phyloP scores from a whole-genome alignment of 2,113 vertebrate species.

The Vulpes vulpes region DNA sequence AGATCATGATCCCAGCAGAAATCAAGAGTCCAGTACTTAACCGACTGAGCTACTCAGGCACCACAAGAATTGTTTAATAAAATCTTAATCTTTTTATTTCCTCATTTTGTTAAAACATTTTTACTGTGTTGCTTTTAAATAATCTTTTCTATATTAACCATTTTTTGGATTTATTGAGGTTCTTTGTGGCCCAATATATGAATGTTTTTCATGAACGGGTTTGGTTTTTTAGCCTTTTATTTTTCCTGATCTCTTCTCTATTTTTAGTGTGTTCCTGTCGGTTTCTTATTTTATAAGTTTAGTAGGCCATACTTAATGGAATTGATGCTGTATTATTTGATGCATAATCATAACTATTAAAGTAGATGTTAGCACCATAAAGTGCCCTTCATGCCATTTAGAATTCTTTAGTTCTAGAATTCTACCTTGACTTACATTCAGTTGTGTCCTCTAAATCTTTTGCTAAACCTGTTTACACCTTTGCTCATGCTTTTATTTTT shows the following conservation, averaged over 20 bases:
- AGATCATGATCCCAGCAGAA: background rate
- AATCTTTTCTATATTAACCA: slow-evolving; percentile 14
- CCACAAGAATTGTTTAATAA: background rate
- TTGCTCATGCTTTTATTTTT: background rate
- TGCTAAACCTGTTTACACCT: background rate
- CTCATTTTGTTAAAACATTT: background rate
- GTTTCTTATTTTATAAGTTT: background rate
- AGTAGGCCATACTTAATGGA: background rate
- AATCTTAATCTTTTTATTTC: slow-evolving; percentile 23
- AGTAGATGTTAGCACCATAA: background rate
- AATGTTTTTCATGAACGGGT: slow-evolving; percentile 1
- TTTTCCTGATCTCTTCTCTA: background rate
- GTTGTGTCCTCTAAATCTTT: background rate
- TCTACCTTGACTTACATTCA: background rate
- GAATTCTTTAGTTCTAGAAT: slow-evolving; percentile 7
- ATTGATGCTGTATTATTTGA: background rate
- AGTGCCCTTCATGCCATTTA: background rate
- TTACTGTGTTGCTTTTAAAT: background rate
- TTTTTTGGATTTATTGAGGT: background rate
- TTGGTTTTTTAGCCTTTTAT: background rate
- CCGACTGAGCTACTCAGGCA: background rate
- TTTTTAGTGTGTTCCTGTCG: background rate
- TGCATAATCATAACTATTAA: background rate
- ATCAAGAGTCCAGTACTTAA: background rate
- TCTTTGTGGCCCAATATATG: background rate